phyloP scores from a whole-genome alignment of 2,888 invertebrate species.

The Drosophila rellima region DNA sequence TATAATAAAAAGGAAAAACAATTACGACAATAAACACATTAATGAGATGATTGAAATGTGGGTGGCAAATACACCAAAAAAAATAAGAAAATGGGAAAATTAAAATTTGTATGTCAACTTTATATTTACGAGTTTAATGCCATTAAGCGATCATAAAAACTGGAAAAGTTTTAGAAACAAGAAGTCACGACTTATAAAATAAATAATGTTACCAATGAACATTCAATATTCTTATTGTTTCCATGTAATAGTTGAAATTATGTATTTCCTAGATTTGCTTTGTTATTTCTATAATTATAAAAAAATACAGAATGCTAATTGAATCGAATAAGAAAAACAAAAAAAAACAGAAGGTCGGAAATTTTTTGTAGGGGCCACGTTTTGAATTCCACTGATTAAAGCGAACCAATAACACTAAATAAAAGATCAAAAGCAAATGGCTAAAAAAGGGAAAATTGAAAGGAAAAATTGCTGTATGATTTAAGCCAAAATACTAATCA shows the following conservation, averaged over 20 bases:
- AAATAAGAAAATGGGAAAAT: slow-evolving; percentile 4
- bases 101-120: slow-evolving; percentile 28
- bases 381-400: slow-evolving; percentile 35
- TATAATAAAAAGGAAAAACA: not conserved
- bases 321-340: slow-evolving; percentile 1
- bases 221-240: not conserved
- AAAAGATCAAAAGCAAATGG: slow-evolving; percentile 51
- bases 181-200: not conserved
- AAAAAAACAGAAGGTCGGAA: not conserved
- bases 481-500: slow-evolving; percentile 15
- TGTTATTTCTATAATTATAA: not conserved
- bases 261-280: not conserved
- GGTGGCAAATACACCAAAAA: slow-evolving; percentile 26
- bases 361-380: not conserved
- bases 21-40: slow-evolving; percentile 43
- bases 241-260: not conserved
- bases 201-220: not conserved
- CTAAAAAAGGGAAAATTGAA: slow-evolving; percentile 12
- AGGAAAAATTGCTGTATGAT: slow-evolving; percentile 8
- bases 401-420: slow-evolving; percentile 16
- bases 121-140: slow-evolving; percentile 41
- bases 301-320: slow-evolving; percentile 32
- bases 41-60: slow-evolving; percentile 33
- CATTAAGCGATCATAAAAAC: slow-evolving; percentile 39
- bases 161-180: not conserved